Conservation (phyloP, 1,140 invertebrate genomes). For the Bacillus rossius region DNA sequence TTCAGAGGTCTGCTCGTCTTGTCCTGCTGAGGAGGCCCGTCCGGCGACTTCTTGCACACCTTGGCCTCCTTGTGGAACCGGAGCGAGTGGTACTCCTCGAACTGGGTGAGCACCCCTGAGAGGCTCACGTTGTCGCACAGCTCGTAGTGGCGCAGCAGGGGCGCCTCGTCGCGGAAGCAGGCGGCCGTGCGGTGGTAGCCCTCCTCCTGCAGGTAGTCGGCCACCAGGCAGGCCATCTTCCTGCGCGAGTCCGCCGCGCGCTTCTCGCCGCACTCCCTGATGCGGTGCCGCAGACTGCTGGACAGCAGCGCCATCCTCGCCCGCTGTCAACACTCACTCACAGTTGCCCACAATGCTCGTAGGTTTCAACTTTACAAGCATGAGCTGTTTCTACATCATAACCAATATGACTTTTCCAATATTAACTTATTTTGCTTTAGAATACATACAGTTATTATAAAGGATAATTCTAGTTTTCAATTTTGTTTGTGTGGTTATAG, state of each 20-base stretch:
- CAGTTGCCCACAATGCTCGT: too few relatives aligned
- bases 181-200: slow-evolving; percentile 57
- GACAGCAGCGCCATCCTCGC: too few relatives aligned
- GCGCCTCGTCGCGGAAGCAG: slow-evolving; percentile 59
- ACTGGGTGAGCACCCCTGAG: slow-evolving; percentile 81
- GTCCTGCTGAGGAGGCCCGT: slow-evolving; percentile 43
- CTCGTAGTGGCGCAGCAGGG: slow-evolving; percentile 58
- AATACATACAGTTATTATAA: too few relatives aligned
- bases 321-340: too few relatives aligned
- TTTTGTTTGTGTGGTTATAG: too few relatives aligned
- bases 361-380: too few relatives aligned
- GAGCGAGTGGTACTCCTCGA: slow-evolving; percentile 77
- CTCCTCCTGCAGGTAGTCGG: slow-evolving; percentile 68
- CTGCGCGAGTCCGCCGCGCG: slow-evolving; percentile 59
- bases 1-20: too few relatives aligned
- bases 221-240: slow-evolving; percentile 69
- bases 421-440: too few relatives aligned
- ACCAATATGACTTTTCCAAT: too few relatives aligned
- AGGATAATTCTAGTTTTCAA: too few relatives aligned
- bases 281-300: too few relatives aligned
- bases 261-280: slow-evolving; percentile 33
- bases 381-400: too few relatives aligned
- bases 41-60: slow-evolving; percentile 59
- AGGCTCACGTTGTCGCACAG: slow-evolving; percentile 91
- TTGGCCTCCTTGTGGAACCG: slow-evolving; percentile 83